Evolutionary conservation across 2,113 vertebrate species (phyloP).

Genomic region (Vulpes vulpes): DNA sequence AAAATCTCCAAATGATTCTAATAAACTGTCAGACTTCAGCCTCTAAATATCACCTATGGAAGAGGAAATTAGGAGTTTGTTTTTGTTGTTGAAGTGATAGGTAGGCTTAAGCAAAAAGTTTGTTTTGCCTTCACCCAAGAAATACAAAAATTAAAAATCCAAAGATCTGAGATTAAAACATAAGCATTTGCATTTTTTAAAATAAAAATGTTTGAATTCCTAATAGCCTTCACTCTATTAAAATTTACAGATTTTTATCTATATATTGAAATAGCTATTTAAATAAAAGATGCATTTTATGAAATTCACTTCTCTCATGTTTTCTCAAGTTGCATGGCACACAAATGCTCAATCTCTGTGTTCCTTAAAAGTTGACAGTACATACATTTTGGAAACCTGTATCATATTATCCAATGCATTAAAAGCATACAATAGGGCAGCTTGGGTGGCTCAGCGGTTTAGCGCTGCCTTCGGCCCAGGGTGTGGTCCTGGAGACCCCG

Average conservation of each 20-base stretch:
- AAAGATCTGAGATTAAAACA: slow-evolving; percentile 15
- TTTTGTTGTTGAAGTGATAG: not conserved
- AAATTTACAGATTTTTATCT: not conserved
- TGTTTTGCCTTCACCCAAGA: slow-evolving; percentile 17
- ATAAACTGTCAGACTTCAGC: not conserved
- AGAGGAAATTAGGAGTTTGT: not conserved
- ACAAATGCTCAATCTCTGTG: not conserved
- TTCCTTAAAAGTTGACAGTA: slow-evolving; percentile 32
- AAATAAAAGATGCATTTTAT: slow-evolving; percentile 44
- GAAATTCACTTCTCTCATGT: slow-evolving; percentile 4
- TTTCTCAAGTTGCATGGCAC: not conserved
- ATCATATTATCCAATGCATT: not conserved
- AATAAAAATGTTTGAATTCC: slow-evolving; percentile 47
- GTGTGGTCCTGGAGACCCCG: too few relatives aligned
- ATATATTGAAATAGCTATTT: not conserved
- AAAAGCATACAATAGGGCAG: not conserved
- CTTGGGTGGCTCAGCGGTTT: too few relatives aligned
- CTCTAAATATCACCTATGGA: not conserved
- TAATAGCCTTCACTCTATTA: not conserved
- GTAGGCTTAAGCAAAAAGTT: not conserved
- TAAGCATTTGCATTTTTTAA: not conserved
- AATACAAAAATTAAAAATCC: slow-evolving; percentile 47
- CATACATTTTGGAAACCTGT: slow-evolving; percentile 27
- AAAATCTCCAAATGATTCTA: slow-evolving; percentile 15
- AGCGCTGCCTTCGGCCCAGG: too few relatives aligned